A percentile compares a stretch with the other conserved stretches of the same genome.
phyloP scores from a whole-genome alignment of 2,113 vertebrate species.

The Tragelaphus scriptus region DNA sequence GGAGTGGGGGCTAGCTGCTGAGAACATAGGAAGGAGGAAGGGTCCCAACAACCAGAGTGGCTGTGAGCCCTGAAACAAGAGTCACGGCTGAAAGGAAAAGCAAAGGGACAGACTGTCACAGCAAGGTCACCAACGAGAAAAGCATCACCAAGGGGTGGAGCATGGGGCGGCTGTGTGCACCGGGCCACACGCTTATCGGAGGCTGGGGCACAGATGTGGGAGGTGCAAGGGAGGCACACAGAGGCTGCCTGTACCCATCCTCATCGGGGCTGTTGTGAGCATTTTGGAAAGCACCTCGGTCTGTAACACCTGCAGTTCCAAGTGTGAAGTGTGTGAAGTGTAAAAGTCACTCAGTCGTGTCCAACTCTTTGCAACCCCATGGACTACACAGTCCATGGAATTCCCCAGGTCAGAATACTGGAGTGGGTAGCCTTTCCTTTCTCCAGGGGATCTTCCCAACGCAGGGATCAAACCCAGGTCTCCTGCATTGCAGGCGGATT shows the following conservation, averaged over 20 bases:
- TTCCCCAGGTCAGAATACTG: background rate
- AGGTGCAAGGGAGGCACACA: background rate
- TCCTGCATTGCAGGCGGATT: background rate
- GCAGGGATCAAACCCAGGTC: background rate
- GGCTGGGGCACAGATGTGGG: background rate
- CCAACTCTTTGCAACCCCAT: rapidly evolving
- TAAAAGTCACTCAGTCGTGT: background rate
- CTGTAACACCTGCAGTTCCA: background rate
- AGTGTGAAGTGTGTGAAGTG: background rate
- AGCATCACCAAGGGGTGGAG: background rate
- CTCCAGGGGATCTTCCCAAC: background rate
- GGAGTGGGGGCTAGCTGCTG: too few species aligned
- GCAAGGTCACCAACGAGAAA: background rate
- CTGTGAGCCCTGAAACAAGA: background rate
- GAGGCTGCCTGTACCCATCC: rapidly evolving
- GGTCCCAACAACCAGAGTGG: background rate
- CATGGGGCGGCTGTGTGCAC: rapidly evolving
- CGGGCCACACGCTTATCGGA: rapidly evolving
- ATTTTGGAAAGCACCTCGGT: background rate
- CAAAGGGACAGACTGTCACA: background rate
- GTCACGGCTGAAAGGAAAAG: background rate
- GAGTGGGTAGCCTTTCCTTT: background rate
- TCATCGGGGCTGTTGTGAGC: rapidly evolving
- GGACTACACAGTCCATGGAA: background rate
- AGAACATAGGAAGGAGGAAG: background rate